Percentiles rank a stretch among this genome's conserved stretches.
These are phyloP conservation scores for Sisyra terminalis DNA, from an alignment of 2,888 invertebrate species.

Conservation along the genomic window DNA sequence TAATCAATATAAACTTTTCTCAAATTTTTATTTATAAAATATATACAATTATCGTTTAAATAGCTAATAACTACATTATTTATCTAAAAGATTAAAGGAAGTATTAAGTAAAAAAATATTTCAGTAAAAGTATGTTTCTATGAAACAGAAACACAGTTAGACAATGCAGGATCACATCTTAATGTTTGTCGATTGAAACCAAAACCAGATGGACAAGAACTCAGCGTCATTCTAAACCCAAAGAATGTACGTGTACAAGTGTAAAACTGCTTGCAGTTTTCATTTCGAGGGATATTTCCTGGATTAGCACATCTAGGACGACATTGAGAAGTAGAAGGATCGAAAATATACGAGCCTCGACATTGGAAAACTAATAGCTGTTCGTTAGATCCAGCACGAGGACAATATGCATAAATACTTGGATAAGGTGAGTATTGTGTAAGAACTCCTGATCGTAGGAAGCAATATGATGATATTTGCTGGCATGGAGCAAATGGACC, in stretches of 20 bases:
- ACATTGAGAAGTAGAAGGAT: background rate
- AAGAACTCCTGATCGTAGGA: slow-evolving; percentile 3
- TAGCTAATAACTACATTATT: background rate
- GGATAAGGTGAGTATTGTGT: slow-evolving; percentile 4
- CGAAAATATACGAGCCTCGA: background rate
- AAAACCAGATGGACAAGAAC: background rate
- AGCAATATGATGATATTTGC: slow-evolving; percentile 5
- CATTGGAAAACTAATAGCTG: background rate
- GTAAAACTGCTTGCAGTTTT: background rate
- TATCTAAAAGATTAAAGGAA: background rate
- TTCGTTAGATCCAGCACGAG: background rate
- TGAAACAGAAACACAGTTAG: background rate
- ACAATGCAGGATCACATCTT: background rate
- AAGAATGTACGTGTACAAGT: background rate
- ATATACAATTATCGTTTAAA: background rate
- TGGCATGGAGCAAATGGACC: background rate
- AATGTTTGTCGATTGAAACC: background rate
- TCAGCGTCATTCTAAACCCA: background rate
- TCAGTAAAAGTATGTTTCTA: too few species aligned
- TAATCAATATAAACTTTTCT: too few species aligned
- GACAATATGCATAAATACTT: slow-evolving; percentile 1
- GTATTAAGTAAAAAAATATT: background rate
- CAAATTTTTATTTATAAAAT: too few species aligned
- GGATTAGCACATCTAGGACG: background rate
- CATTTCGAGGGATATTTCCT: background rate